These are phyloP conservation scores for Drosophila parvula DNA, from an alignment of 1,140 invertebrate genomes.

Conservation along the genomic window DNA sequence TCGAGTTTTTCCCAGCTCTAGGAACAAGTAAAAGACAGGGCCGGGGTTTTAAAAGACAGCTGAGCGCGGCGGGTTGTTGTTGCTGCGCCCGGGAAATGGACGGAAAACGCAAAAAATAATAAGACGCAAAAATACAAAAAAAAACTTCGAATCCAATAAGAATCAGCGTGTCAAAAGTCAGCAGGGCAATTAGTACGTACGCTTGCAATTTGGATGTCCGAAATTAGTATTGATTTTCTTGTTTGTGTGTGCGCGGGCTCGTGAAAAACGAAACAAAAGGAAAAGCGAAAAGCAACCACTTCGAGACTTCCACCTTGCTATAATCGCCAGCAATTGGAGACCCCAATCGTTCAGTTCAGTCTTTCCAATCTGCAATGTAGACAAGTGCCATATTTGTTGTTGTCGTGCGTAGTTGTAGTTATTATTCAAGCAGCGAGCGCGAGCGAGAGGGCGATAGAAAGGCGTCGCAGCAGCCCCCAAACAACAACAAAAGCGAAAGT, in stretches of 20 bases:
- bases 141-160: not conserved
- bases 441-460: constrained; percentile 7
- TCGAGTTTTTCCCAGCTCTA: too few species aligned
- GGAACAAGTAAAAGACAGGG: too few species aligned
- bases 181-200: not conserved
- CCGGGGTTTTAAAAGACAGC: constrained; percentile 4
- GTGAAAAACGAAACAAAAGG: constrained; percentile 37
- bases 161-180: constrained; percentile 10
- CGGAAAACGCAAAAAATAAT: constrained; percentile 15
- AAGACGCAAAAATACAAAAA: constrained; percentile 21
- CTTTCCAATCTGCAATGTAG: constrained; percentile 56
- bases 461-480: constrained; percentile 37
- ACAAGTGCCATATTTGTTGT: constrained; percentile 40
- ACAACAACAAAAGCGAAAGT: constrained; percentile 72
- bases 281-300: constrained; percentile 55
- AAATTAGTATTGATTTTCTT: constrained; percentile 73
- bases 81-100: constrained; percentile 23
- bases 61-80: constrained; percentile 16
- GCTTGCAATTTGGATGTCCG: constrained; percentile 7
- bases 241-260: constrained; percentile 38
- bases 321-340: constrained; percentile 27
- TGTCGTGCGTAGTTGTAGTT: constrained; percentile 41
- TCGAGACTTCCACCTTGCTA: constrained; percentile 35
- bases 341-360: constrained; percentile 12
- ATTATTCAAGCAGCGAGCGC: constrained; percentile 49